These are phyloP conservation scores for Ophioninae sp. DNA, from an alignment of 2,888 invertebrate species.

Conservation along the genomic window DNA sequence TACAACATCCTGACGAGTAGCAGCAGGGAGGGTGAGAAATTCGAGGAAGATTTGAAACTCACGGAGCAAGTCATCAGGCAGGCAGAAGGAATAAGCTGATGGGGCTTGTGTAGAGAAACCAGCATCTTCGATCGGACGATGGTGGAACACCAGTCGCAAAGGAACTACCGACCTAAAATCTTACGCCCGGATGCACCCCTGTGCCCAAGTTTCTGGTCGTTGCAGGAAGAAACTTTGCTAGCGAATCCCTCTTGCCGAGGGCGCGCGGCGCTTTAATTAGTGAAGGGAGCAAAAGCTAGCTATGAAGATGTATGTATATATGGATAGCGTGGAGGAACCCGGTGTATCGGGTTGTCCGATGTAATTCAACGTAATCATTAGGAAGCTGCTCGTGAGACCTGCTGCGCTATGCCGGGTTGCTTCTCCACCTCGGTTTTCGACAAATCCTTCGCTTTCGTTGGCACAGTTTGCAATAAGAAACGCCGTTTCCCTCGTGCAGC, in stretches of 20 bases:
- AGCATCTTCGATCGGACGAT: slow-evolving; percentile 6
- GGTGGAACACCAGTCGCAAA: slow-evolving; percentile 4
- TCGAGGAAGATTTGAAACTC: slow-evolving; percentile 25
- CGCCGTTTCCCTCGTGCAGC: slow-evolving; percentile 13
- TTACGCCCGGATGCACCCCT: slow-evolving; percentile 41
- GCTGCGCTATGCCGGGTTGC: slow-evolving; percentile 19
- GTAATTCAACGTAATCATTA: slow-evolving; percentile 63
- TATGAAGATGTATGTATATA: slow-evolving; percentile 9
- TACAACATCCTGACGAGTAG: slow-evolving; percentile 13
- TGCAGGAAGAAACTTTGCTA: slow-evolving; percentile 53
- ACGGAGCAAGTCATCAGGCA: slow-evolving; percentile 6
- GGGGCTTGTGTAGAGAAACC: slow-evolving; percentile 11
- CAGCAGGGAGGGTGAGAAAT: background rate
- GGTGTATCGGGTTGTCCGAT: slow-evolving; percentile 59
- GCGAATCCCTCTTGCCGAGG: slow-evolving; percentile 35
- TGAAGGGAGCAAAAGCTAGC: slow-evolving; percentile 43
- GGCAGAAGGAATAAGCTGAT: slow-evolving; percentile 14
- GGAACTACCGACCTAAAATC: slow-evolving; percentile 51
- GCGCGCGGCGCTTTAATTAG: slow-evolving; percentile 53
- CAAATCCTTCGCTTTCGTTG: slow-evolving; percentile 26
- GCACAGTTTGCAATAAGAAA: slow-evolving; percentile 51
- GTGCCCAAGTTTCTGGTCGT: slow-evolving; percentile 52
- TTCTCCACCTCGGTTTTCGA: slow-evolving; percentile 31
- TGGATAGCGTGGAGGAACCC: slow-evolving; percentile 1
- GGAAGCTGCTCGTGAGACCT: slow-evolving; percentile 40